Evolutionary conservation across 2,888 invertebrate genomes (phyloP), one percentile per base, ranked within the genome.

Genomic region (Busseola fusca): DNA sequence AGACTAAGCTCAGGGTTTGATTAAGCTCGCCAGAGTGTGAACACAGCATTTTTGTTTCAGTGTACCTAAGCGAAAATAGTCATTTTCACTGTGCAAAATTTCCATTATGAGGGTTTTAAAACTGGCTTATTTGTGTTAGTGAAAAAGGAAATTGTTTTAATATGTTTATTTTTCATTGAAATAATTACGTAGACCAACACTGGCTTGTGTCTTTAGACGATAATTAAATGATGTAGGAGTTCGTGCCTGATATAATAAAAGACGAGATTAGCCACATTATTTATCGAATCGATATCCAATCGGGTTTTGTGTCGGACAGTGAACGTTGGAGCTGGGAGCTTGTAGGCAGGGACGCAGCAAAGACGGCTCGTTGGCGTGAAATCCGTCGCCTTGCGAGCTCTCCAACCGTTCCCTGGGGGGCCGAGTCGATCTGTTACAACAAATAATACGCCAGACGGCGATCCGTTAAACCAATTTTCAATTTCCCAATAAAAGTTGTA

Each of bases 401-500:
- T 71, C 74, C 74, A 78, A 86, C 71, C 74, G 72, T 69, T 84
- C 88, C 87, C 80, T 65, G 67, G 86, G 67, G 86, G 87, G 85
- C 80, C 78, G 70, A 82, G 68, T 81, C 85, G 83, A 84, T 86
- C 84, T 86, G 86, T 85, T 84, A 82, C 87, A 81, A 84, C 86
- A 85, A 83, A 86, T 87, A 87, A 85, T 84, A 84, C 83, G 76
- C 80, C 74, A 80, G 84, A 74, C 81, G 80, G 77, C 83, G 80
- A 86, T 86, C 85, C 80, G 80, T 84, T 83, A 81, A 86, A 85
- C 81, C 86, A 81, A 80, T 87, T 86, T 87, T 83, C 80, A 84
- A 86, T 84, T 78, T 70, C 76, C 80, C 78, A 78, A 84, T 81
- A 83, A 83, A 83, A 82, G 81, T 80, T 81, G 82, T 79, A 82